Percentiles rank a stretch among this genome's conserved stretches.
Conservation (phyloP, 2,797 vertebrate species). For the Hozukius guyotensis region DNA sequence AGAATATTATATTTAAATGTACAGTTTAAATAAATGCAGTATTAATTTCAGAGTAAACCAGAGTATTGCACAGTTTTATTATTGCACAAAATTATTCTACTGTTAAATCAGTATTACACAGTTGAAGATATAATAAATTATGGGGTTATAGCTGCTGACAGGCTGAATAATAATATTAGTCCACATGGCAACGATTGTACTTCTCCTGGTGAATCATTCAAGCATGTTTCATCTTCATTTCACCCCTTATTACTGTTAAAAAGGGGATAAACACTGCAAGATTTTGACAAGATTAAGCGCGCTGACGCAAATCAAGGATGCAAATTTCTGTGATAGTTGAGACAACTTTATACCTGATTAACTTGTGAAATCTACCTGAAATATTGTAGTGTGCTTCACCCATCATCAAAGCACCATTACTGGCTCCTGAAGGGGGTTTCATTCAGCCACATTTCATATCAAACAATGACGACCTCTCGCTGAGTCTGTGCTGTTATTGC, state of each 20-base stretch:
- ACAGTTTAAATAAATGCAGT: not conserved
- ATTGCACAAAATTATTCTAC: not conserved
- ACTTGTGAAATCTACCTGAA: slow-evolving; percentile 31
- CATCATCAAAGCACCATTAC: slow-evolving; percentile 30
- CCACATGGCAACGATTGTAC: not conserved
- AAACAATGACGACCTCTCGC: slow-evolving; percentile 10
- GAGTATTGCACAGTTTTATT: not conserved
- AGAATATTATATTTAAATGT: not conserved
- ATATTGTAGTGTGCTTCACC: slow-evolving; percentile 60
- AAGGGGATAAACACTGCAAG: slow-evolving; percentile 53
- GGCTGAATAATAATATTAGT: slow-evolving; percentile 2
- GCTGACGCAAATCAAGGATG: not conserved
- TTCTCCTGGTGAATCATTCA: slow-evolving; percentile 28
- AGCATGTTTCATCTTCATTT: slow-evolving; percentile 35
- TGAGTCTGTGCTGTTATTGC: slow-evolving; percentile 63
- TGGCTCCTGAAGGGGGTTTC: slow-evolving; percentile 21
- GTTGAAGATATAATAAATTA: not conserved
- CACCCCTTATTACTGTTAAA: not conserved
- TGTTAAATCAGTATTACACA: not conserved
- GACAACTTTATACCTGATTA: slow-evolving; percentile 2
- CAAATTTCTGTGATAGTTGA: not conserved
- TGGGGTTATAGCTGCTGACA: not conserved
- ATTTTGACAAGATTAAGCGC: slow-evolving; percentile 39
- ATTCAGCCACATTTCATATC: slow-evolving; percentile 30
- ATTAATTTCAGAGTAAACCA: not conserved